Evolutionary conservation across 30 jellyfish, hydroid and myxozoan species (phyloP), one percentile per base, ranked within the genome.

Genomic region (Turritopsis rubra): DNA sequence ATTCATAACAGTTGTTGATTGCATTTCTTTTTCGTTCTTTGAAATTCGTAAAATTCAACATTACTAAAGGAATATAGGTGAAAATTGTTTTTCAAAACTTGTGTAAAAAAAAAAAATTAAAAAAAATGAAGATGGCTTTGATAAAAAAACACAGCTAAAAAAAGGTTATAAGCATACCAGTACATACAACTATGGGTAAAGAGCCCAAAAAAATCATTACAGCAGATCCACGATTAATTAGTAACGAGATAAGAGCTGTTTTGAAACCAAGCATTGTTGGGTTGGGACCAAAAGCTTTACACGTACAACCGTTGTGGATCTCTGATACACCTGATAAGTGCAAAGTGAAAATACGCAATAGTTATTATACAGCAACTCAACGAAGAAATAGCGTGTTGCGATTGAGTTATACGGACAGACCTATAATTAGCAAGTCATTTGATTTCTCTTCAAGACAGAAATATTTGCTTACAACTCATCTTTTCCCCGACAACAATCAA

Each of bases 241-340:
- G 60, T 41, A 41, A 41, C 60, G 77, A 68, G 30, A 68, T 68
- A 7, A 23, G 77, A 68, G 77, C 77, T 23, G 77, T 68, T 7
- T 68, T 68, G 30, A 68, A 68, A 68, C 77, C 77, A 1, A 68
- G 77, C 19, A 68, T 68, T 68, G 77, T 68, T 23, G 77, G 77
- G 28, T 27, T 68, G 17, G 77, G 77, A 68, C 77, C 77, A 27
- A 68, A 68, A 27, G 77, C 28, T 17, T 68, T 68, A 27, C 30
- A 68, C 77, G 77, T 68, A 9, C 77, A 68, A 19, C 77, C 77
- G 19, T 68, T 68, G 19, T 68, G 77, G 77, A 68, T 23, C 77
- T n/a, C 28, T 27, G 77, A 68, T 27, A 68, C 28, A n/a, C 21
- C 77, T 68, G 31, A 68, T 7, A n/a, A 68, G 28, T 27, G 30